Conservation (phyloP, 2,113 vertebrate species). For the Corythaixoides concolor region DNA sequence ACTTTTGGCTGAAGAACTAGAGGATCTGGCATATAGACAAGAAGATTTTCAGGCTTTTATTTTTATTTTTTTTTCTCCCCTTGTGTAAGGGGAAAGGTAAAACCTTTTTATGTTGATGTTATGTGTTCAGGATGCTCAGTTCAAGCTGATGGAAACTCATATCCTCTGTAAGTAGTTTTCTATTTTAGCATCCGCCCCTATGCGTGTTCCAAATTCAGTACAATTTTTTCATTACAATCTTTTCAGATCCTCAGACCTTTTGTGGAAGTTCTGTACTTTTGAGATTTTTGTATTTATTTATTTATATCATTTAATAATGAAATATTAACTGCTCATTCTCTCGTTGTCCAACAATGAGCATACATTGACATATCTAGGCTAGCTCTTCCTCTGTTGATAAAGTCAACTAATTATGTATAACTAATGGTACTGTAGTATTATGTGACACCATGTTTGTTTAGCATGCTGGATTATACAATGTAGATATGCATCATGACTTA, state of each 20-base stretch:
- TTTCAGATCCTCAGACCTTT: background rate
- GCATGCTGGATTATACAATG: background rate
- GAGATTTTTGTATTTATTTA: background rate
- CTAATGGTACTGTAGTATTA: background rate
- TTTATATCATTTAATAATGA: background rate
- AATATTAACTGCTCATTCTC: background rate
- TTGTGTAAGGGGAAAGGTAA: too few species aligned
- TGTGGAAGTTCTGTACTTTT: background rate
- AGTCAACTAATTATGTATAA: background rate
- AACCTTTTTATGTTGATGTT: accelerated
- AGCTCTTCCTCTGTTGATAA: background rate
- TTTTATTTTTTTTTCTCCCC: background rate
- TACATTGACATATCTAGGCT: background rate
- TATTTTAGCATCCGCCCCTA: background rate
- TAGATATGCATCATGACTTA: background rate
- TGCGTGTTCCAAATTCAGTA: background rate
- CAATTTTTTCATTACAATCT: background rate
- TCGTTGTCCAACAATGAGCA: background rate
- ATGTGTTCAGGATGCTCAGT: background rate
- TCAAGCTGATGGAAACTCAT: background rate
- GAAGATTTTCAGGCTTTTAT: background rate
- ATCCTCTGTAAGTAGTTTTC: background rate
- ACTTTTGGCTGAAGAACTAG: background rate
- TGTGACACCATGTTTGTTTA: background rate
- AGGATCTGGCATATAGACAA: background rate